Percentiles rank a stretch among this genome's conserved stretches.
These are phyloP conservation scores for Lagodon rhomboides DNA, from an alignment of 2,797 vertebrate species.

Conservation along the genomic window DNA sequence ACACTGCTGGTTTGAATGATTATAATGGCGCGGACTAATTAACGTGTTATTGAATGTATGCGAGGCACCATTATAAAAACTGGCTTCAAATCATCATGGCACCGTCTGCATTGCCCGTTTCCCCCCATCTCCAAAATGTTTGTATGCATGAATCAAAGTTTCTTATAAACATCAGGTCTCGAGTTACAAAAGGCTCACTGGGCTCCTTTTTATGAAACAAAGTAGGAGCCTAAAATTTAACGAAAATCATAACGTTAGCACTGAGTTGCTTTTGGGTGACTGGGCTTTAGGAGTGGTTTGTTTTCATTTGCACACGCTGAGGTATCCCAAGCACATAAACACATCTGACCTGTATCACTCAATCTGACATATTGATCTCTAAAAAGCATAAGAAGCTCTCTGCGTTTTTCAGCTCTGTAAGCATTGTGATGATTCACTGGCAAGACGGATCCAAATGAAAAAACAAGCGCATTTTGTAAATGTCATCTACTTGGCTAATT, in stretches of 20 bases:
- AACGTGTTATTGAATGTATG: too few species aligned
- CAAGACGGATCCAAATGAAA: constrained; percentile 41
- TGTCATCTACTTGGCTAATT: constrained; percentile 39
- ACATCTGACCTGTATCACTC: constrained; percentile 57
- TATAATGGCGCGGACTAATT: too few species aligned
- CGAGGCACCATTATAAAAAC: too few species aligned
- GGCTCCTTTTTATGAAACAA: constrained; percentile 39
- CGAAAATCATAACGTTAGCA: constrained; percentile 23
- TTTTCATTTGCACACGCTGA: constrained; percentile 55
- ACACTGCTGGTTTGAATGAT: too few species aligned
- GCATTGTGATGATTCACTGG: constrained; percentile 55
- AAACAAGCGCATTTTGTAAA: constrained; percentile 36
- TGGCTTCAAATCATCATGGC: too few species aligned
- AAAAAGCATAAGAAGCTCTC: constrained; percentile 50
- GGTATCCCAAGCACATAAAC: constrained; percentile 52
- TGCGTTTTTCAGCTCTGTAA: constrained; percentile 40
- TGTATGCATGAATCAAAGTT: too few species aligned
- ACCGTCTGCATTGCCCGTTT: too few species aligned
- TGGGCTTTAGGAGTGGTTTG: constrained; percentile 45
- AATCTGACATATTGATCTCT: constrained; percentile 62
- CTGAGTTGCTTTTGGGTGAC: constrained; percentile 34
- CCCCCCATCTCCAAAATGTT: too few species aligned
- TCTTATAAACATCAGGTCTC: constrained; percentile 5
- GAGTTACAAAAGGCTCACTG: constrained; percentile 31
- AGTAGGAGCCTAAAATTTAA: constrained; percentile 36